Evolutionary conservation across 2,888 invertebrate species (phyloP).

Genomic region (Trileptium ribeirensis): DNA sequence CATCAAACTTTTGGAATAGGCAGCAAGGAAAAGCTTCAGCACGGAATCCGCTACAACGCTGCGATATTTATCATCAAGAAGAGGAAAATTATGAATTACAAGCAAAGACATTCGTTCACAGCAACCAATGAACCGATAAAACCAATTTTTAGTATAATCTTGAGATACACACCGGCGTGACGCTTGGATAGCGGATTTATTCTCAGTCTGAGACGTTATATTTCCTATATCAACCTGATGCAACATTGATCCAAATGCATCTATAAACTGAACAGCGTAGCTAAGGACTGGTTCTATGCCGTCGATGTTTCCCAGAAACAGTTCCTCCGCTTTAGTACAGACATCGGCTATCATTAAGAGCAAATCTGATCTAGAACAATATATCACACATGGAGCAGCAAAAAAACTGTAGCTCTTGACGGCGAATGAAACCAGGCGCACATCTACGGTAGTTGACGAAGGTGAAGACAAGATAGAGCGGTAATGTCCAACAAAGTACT

Average conservation of each 20-base stretch:
- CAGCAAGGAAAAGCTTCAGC: not conserved
- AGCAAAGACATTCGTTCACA: not conserved
- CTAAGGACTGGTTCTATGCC: not conserved
- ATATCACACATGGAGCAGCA: not conserved
- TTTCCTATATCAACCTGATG: not conserved
- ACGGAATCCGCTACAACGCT: not conserved
- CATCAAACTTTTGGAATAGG: not conserved
- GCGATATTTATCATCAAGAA: not conserved
- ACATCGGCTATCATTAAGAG: not conserved
- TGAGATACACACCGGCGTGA: no score
- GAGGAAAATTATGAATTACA: not conserved
- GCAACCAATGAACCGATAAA: not conserved
- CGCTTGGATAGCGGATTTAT: not conserved
- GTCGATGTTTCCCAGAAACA: not conserved
- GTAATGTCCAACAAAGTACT: not conserved
- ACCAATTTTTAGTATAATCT: no score
- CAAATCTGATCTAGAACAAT: not conserved
- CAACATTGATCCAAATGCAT: not conserved
- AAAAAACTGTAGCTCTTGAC: not conserved
- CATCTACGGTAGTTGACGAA: not conserved
- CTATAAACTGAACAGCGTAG: not conserved
- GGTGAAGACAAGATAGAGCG: not conserved
- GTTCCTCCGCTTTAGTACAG: not conserved
- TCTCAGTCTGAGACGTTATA: not conserved
- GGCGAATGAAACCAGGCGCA: not conserved